These are phyloP conservation scores for Lutjanus campechanus DNA, from an alignment of 2,797 vertebrate species.

Conservation along the genomic window DNA sequence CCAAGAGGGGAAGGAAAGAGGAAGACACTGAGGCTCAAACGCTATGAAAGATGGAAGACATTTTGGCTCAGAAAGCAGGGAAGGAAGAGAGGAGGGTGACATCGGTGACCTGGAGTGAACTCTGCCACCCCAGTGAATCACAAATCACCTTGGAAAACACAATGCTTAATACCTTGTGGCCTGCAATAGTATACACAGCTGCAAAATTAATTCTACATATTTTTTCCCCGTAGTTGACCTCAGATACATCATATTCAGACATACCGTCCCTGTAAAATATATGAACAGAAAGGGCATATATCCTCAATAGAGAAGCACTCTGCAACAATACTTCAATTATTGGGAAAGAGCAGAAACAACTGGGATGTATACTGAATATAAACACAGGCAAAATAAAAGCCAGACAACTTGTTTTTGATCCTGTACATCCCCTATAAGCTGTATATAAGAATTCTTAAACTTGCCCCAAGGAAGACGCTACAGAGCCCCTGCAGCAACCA, in stretches of 20 bases:
- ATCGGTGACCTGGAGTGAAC: constrained; percentile 48
- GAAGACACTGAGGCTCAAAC: constrained; percentile 66
- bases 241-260: constrained; percentile 8
- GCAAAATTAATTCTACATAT: constrained; percentile 33
- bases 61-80: constrained; percentile 59
- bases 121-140: constrained; percentile 46
- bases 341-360: too few species aligned
- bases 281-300: not conserved
- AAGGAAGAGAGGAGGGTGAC: constrained; percentile 65
- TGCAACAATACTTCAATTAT: not conserved
- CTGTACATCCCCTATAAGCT: too few species aligned
- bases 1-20: constrained; percentile 74
- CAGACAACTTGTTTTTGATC: too few species aligned
- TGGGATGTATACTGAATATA: too few species aligned
- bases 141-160: constrained; percentile 59
- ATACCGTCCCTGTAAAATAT: not conserved
- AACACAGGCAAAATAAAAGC: too few species aligned
- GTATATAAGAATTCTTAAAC: too few species aligned
- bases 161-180: constrained; percentile 28
- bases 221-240: not conserved
- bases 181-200: constrained; percentile 36
- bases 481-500: too few species aligned
- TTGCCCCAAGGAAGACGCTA: too few species aligned
- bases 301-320: not conserved
- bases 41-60: constrained; percentile 59